Evolutionary conservation across 2,888 invertebrate species (phyloP), one percentile per base, ranked within the genome.

Genomic region (Pollenia griseotomentosa): DNA sequence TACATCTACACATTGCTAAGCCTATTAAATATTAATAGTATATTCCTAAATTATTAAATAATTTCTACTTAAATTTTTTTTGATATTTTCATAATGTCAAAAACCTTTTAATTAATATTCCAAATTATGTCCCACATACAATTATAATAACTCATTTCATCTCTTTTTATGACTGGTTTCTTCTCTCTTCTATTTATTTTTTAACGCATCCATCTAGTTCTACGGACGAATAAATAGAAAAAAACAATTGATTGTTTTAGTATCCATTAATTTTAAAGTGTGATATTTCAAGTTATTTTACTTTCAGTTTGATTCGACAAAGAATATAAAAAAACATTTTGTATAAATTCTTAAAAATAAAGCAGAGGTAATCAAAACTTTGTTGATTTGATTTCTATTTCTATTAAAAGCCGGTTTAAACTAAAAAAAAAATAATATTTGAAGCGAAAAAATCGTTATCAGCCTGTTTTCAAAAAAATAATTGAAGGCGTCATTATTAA

Each of bases 221-320:
- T 59, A 51, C 16, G 73, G 57, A 11, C 11, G 11, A 57, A 70
- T 19, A 77, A 63, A 51, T 8, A 57, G n/a, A 79, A 61, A 46
- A 8, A 53, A 59, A 74, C 14, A 55, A 68, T 74, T 46, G 55
- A n/a, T 61, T 61, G 68, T 48, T 59, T 75, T 70, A 23, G 14
- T 68, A 65, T 57, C 59, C 70, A 80, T 16, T n/a, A 23, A 63
- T 78, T 74, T 53, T 57, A n/a, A 63, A 65, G 59, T 61, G 59
- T 61, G 44, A 55, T 57, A 80, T 85, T 78, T 82, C 86, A 74
- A 79, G 86, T 86, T 86, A 79, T 86, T 61, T 86, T 68, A 83
- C 73, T 82, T 86, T 86, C 61, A 63, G 79, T 86, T 78, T 16
- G 42, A 55, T 66, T 73, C 6, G 42, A 9, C 8, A 46, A 40